Evolutionary conservation across 23 tunicate genomes (phyloP).

Genomic region (Corella eumyota): DNA sequence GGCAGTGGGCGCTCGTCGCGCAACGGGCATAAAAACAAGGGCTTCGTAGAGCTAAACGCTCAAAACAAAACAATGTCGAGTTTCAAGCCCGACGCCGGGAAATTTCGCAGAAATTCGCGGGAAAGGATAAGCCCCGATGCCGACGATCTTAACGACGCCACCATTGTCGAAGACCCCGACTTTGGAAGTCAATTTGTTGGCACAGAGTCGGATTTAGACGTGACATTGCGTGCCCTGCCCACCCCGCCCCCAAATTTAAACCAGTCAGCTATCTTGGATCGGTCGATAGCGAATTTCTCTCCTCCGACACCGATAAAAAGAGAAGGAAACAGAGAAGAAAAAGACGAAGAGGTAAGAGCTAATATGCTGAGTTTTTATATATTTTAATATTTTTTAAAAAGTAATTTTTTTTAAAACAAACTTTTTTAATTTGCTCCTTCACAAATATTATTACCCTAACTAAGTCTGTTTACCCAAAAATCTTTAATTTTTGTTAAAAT

Average conservation of each 20-base stretch:
- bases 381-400: no score
- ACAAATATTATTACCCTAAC: no score
- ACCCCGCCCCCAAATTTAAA: constrained; percentile 40
- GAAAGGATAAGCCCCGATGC: constrained; percentile 5
- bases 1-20: not conserved
- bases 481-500: no score
- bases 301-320: constrained; percentile 55
- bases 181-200: not conserved
- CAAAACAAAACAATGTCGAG: constrained; percentile 13
- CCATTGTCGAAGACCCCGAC: constrained; percentile 37
- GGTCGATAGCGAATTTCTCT: constrained; percentile 29
- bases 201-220: constrained; percentile 6
- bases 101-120: not conserved
- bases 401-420: no score
- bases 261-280: not conserved
- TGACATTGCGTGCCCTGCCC: constrained; percentile 30
- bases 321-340: not conserved
- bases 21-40: not conserved
- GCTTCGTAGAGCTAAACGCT: constrained; percentile 36
- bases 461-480: no score
- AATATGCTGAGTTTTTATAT: no score
- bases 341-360: constrained; percentile 1
- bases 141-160: constrained; percentile 25
- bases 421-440: no score
- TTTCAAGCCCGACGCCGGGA: constrained; percentile 16